Evolutionary conservation across 1,140 invertebrate species (phyloP).

Genomic region (Lepidurus packardi): DNA sequence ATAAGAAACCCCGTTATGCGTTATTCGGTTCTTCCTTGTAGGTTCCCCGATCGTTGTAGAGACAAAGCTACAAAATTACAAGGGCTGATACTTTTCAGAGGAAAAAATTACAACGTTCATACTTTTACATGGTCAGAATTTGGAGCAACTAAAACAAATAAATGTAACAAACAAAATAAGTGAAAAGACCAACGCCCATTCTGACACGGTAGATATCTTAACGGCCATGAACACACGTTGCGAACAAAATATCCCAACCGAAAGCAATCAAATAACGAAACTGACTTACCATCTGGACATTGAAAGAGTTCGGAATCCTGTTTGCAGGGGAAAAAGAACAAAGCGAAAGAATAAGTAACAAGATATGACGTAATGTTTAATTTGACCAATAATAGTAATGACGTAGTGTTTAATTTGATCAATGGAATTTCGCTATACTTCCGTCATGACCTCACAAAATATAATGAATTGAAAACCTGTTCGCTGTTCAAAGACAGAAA

Average conservation of each 20-base stretch:
- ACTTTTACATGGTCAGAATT: not conserved
- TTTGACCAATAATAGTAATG: too few relatives aligned
- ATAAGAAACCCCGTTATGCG: not conserved
- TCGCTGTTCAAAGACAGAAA: too few relatives aligned
- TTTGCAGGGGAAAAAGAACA: not conserved
- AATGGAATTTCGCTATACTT: too few relatives aligned
- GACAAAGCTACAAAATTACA: too few relatives aligned
- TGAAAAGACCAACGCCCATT: conserved; percentile 16
- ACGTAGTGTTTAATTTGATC: too few relatives aligned
- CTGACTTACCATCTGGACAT: conserved; percentile 32
- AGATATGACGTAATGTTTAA: too few relatives aligned
- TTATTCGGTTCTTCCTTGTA: not conserved
- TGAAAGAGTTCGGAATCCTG: conserved; percentile 34
- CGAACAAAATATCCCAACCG: not conserved
- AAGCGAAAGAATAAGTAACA: too few relatives aligned
- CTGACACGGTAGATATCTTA: not conserved
- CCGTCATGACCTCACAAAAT: too few relatives aligned
- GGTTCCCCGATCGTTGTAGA: not conserved
- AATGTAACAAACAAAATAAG: not conserved
- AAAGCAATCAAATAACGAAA: not conserved
- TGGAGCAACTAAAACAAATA: not conserved
- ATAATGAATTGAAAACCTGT: too few relatives aligned
- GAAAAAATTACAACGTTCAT: not conserved
- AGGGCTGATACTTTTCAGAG: too few relatives aligned
- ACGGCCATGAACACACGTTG: not conserved